Evolutionary conservation across 2,113 vertebrate genomes (phyloP).

Genomic region (Gopherus evgoodei): DNA sequence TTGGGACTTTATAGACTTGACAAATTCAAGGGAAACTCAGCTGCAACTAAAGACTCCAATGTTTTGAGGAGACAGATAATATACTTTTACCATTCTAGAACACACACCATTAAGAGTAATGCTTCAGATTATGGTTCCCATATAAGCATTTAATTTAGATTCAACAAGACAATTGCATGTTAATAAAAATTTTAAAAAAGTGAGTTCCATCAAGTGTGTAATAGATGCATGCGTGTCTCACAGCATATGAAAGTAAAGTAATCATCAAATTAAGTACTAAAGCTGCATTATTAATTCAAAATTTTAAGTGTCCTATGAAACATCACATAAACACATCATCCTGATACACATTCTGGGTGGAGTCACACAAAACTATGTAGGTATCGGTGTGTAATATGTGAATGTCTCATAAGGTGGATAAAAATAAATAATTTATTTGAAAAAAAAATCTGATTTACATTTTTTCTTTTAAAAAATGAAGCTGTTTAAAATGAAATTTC

Average conservation of each 20-base stretch:
- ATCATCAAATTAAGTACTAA: slow-evolving; percentile 47
- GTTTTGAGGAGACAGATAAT: background rate
- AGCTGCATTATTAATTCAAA: background rate
- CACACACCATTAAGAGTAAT: slow-evolving; percentile 56
- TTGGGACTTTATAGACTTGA: background rate
- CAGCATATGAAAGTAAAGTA: background rate
- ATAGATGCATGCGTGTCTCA: slow-evolving; percentile 40
- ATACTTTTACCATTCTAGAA: slow-evolving; percentile 16
- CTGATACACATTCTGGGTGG: rapidly evolving
- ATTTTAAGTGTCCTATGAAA: background rate
- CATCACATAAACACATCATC: background rate
- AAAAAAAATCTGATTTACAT: background rate
- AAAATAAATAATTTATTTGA: background rate
- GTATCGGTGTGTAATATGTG: background rate
- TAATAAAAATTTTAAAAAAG: slow-evolving; percentile 71
- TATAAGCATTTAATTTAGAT: slow-evolving; percentile 66
- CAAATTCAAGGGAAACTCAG: background rate
- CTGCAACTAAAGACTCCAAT: background rate
- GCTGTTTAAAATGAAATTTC: background rate
- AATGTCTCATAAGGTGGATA: background rate
- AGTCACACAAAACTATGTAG: background rate
- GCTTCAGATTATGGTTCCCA: slow-evolving; percentile 61
- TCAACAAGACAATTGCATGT: slow-evolving; percentile 59
- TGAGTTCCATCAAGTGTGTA: slow-evolving; percentile 32
- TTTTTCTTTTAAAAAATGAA: background rate